These are phyloP conservation scores for Tyria jacobaeae DNA, from an alignment of 2,888 invertebrate genomes.

Conservation along the genomic window DNA sequence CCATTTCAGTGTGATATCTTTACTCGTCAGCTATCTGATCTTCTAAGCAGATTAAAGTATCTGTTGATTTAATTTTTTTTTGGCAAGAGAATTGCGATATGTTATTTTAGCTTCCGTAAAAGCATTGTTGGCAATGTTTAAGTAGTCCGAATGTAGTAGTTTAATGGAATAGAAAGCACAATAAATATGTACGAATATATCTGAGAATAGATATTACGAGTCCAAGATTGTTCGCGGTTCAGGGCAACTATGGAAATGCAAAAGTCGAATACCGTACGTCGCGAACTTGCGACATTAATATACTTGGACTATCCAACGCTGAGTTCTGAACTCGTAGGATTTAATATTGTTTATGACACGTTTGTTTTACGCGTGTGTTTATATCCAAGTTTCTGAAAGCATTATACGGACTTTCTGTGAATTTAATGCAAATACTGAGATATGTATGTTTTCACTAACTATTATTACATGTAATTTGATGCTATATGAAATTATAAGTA, in stretches of 20 bases:
- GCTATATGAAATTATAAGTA: not conserved
- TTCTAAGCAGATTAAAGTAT: no score
- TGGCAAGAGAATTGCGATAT: no score
- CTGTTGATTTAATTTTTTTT: no score
- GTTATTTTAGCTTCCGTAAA: not conserved
- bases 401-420: conserved; percentile 55
- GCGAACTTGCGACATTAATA: conserved; percentile 75
- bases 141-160: no score
- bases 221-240: conserved; percentile 41
- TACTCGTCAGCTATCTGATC: not conserved
- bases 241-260: conserved; percentile 62
- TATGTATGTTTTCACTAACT: conserved; percentile 7
- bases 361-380: conserved; percentile 78
- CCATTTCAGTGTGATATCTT: not conserved
- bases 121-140: no score
- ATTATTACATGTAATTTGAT: not conserved
- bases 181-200: no score
- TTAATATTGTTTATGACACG: conserved; percentile 83
- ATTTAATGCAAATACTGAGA: conserved; percentile 39
- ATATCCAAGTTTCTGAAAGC: conserved; percentile 63
- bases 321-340: conserved; percentile 63
- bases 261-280: conserved; percentile 68
- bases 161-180: no score
- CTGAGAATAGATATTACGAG: not conserved
- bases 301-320: conserved; percentile 53